Conservation (phyloP, 2,113 vertebrate species). For the Catharus bicknelli region DNA sequence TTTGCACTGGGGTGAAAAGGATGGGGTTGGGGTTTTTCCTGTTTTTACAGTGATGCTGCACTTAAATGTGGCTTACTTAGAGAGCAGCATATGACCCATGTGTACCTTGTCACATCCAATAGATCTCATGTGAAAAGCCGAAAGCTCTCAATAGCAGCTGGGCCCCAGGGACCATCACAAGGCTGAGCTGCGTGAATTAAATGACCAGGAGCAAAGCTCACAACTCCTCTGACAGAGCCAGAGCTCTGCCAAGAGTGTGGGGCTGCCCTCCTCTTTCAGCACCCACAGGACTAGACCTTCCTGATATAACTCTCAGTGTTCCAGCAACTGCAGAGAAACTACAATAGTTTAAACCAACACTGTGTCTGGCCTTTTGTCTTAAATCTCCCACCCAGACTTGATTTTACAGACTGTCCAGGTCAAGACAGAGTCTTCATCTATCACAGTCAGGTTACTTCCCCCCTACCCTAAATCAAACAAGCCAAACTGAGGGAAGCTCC, state of each 20-base stretch:
- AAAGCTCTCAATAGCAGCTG: constrained; percentile 19
- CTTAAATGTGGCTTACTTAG: not conserved
- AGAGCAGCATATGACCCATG: constrained; percentile 8
- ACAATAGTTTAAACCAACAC: constrained; percentile 47
- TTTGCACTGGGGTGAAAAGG: not conserved
- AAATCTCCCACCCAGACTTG: constrained; percentile 30
- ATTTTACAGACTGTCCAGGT: not conserved
- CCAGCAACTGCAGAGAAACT: not conserved
- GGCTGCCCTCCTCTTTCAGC: not conserved
- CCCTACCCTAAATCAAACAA: constrained; percentile 41
- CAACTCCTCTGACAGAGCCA: not conserved
- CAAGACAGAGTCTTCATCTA: not conserved
- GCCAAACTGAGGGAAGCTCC: not conserved
- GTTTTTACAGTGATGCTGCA: not conserved
- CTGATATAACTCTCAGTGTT: not conserved
- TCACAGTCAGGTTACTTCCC: constrained; percentile 27
- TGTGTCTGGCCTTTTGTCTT: not conserved
- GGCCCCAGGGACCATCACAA: not conserved
- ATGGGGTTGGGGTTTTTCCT: not conserved
- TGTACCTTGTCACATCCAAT: constrained; percentile 40
- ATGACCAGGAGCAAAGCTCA: not conserved
- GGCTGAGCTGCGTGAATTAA: not conserved
- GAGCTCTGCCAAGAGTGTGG: not conserved
- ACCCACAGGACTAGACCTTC: not conserved
- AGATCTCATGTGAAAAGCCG: not conserved